These are phyloP conservation scores for Oreonectes daqikongensis DNA, from an alignment of 2,797 vertebrate genomes.

Conservation along the genomic window DNA sequence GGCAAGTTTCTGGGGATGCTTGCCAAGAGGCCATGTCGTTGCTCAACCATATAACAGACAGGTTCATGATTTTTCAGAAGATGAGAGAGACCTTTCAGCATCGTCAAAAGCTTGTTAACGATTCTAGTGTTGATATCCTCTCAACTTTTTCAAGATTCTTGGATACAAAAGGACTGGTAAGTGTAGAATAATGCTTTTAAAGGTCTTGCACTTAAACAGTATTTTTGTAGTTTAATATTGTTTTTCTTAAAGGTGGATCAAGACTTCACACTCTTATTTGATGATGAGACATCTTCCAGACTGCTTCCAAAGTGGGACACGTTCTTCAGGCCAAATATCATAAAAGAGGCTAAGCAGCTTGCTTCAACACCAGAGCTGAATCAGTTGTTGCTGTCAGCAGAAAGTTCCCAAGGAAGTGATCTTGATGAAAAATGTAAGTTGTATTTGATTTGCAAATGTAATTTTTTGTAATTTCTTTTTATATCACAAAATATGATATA, in stretches of 20 bases:
- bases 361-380: not conserved
- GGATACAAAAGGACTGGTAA: too few relatives aligned
- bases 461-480: not conserved
- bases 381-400: not conserved
- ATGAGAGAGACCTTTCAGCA: too few relatives aligned
- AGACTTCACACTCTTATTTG: not conserved
- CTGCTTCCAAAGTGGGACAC: conserved; percentile 52
- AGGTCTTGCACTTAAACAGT: too few relatives aligned
- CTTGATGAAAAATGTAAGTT: not conserved
- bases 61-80: too few relatives aligned
- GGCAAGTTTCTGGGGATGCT: conserved; percentile 56
- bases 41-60: conserved; percentile 57
- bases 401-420: not conserved
- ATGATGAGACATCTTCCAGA: not conserved
- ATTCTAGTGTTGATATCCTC: too few relatives aligned
- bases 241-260: not conserved
- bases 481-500: too few relatives aligned
- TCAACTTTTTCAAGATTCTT: too few relatives aligned
- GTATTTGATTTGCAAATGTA: not conserved
- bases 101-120: too few relatives aligned
- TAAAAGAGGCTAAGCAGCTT: not conserved
- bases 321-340: conserved; percentile 10
- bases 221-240: too few relatives aligned
- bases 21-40: conserved; percentile 58
- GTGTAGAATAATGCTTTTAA: too few relatives aligned